A percentile compares a stretch with the other conserved stretches of the same genome.
Evolutionary conservation across 2,888 invertebrate species (phyloP).

Genomic region (Dichetophora obliterata): DNA sequence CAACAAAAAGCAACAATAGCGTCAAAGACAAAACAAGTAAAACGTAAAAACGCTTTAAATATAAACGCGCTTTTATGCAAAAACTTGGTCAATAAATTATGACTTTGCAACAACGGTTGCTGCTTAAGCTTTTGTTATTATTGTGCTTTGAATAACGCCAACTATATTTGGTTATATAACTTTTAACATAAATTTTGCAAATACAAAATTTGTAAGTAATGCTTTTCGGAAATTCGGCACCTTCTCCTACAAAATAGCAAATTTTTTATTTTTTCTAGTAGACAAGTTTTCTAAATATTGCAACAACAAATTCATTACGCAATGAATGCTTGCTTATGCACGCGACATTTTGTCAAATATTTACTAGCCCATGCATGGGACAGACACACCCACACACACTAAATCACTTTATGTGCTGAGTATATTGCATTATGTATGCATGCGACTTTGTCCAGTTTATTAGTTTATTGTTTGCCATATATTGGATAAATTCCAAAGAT

Average conservation of each 20-base stretch:
- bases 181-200: too few relatives aligned
- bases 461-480: conserved; percentile 4
- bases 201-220: too few relatives aligned
- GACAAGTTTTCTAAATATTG: background rate
- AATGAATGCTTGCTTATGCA: background rate
- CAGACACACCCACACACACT: background rate
- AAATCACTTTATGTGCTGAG: background rate
- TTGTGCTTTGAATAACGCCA: too few relatives aligned
- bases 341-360: background rate
- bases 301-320: background rate
- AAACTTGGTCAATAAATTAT: too few relatives aligned
- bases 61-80: too few relatives aligned
- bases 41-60: too few relatives aligned
- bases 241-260: background rate
- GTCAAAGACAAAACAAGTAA: too few relatives aligned
- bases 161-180: too few relatives aligned
- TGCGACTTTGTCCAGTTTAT: background rate
- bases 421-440: background rate
- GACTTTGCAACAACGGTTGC: too few relatives aligned
- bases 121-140: too few relatives aligned
- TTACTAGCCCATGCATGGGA: background rate
- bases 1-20: too few relatives aligned
- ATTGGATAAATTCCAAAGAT: background rate
- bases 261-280: background rate
- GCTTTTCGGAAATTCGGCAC: too few relatives aligned